Evolutionary conservation across 2,888 invertebrate species (phyloP), one percentile per base, ranked within the genome.

Genomic region (Drosophila lacicola): DNA sequence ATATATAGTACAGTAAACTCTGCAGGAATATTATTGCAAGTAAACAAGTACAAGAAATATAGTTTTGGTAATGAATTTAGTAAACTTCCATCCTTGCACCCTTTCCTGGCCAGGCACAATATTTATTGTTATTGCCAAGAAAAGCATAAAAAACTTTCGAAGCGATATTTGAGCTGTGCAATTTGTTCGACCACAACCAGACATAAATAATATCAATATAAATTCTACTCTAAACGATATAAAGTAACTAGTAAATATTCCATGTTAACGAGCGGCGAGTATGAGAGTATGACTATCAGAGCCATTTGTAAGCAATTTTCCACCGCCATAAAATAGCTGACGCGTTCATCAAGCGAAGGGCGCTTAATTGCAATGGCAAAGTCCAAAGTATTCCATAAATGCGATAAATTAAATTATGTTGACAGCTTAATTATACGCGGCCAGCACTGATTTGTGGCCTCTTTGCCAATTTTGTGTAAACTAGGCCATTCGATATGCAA

Each of bases 361-460:
- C 25, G 11, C 14, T 3, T 4, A 14, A 54, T 41, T 46, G 39
- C 62, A 42, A 19, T n/a, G 49, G 37, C 67, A 17, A 14, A 14
- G 10, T 11, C 2, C 13, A n/a, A 44, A 54, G 21, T 55, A 49
- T 61, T 21, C 50, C 55, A 65, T 49, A 78, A 70, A 37, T 44
- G 71, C 70, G 53, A 89, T 83, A 75, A 83, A 89, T 83, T 83
- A 65, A 89, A 87, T 89, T 80, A 84, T 61, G 87, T 67, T 62
- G 89, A 89, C 88, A 87, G 84, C 69, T 81, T 89, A 87, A 89
- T 87, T 83, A 87, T 58, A 64, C 49, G 29, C 37, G 65, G 41
- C 46, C 36, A 46, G 37, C 47, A 17, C 45, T 77, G 87, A 86
- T 83, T 88, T 80, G 81, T 71, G 57, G 58, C 47, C 39, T 13